Base-by-base conservation (phyloP, 2,797 vertebrate genomes). In the Trachops cirrhosus region DNA sequence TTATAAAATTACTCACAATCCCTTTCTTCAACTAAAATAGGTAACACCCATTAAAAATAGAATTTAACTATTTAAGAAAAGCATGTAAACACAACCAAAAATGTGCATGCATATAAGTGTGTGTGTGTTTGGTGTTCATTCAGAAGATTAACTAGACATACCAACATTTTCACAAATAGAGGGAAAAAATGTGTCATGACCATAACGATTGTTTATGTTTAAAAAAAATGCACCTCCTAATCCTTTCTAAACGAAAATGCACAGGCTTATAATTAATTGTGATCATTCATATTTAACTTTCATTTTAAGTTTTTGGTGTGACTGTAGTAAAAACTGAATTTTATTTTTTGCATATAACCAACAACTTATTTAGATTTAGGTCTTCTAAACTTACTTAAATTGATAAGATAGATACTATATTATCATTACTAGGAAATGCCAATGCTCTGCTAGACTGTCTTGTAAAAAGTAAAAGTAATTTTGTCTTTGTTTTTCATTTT, bases 401-500 rank as follows among this genome's bases (percentile, higher is more conserved):
- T 89, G 78, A 87, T 80, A 95, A 88, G 73, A 80, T 90, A 83
- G 71, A 77, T 68, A 78, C 26, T 89, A 52, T 87, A 95, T 86
- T 96, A 64, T 95, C 70, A 89, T 93, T 90, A 94, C 50, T 74
- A 57, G 67, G 62, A 97, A 96, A 96, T 71, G 54, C 34, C 77
- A 92, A 22, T 68, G 57, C 68, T 96, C 78, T 93, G 34, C 62
- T 93, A 96, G 71, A 93, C 22, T 90, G 86, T 82, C 79, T 94
- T 37, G 32, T 71, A 89, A 92, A 84, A 95, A 86, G 73, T 67
- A 77, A 94, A 94, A 87, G 19, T 34, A 86, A 62, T 67, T 73
- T 92, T 87, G 26, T 89, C 92, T 95, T 89, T 93, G 83, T 91
- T 97, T 96, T 96, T 82, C 67, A 83, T 94, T 95, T 97, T 97